A percentile compares a stretch with the other conserved stretches of the same genome.
phyloP scores from a whole-genome alignment of 2,113 vertebrate species.

The Eretmochelys imbricata region DNA sequence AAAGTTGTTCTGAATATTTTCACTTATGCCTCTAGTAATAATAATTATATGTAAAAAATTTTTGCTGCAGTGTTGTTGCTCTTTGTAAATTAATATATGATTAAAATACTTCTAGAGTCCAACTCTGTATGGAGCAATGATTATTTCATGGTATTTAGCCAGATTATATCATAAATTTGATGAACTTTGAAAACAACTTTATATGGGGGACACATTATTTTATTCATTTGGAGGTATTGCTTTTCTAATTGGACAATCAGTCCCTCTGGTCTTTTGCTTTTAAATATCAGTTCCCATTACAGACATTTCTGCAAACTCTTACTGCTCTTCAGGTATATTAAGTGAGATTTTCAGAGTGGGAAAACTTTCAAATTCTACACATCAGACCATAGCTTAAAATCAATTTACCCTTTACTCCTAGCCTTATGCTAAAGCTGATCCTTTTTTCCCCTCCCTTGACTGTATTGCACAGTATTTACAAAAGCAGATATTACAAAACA shows the following conservation, averaged over 20 bases:
- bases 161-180: conserved; percentile 29
- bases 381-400: conserved; percentile 29
- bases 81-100: conserved; percentile 47
- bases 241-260: not conserved
- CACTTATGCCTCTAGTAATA: not conserved
- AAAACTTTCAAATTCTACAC: conserved; percentile 32
- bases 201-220: conserved; percentile 26
- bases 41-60: conserved; percentile 6
- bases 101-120: conserved; percentile 28
- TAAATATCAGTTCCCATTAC: conserved; percentile 50
- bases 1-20: conserved; percentile 11
- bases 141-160: conserved; percentile 55
- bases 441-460: not conserved
- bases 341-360: conserved; percentile 45
- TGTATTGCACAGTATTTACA: not conserved
- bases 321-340: conserved; percentile 36
- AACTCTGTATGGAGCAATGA: conserved; percentile 16
- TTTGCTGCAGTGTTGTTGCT: not conserved
- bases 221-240: conserved; percentile 13
- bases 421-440: not conserved
- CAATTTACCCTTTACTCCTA: not conserved
- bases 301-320: conserved; percentile 35
- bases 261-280: conserved; percentile 50
- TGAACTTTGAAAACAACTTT: conserved; percentile 30
- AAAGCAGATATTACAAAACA: not conserved